Base-by-base conservation (phyloP, 2,888 invertebrate species). In the Archips xylosteana region DNA sequence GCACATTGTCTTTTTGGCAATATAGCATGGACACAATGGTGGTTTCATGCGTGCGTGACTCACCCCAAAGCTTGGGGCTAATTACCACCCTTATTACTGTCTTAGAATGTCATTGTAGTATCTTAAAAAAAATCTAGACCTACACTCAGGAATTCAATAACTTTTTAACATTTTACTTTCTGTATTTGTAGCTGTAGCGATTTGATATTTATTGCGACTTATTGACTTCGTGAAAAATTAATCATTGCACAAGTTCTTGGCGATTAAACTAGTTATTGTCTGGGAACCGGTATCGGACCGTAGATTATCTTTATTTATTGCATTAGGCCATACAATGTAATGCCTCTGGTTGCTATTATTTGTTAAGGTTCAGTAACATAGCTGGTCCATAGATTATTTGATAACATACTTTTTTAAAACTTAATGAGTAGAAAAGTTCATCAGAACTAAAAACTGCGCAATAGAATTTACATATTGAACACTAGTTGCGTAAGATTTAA, bases 291-390 rank as follows among this genome's bases (percentile, higher is more conserved):
- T 73, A 10, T 57, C 32, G 32, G 32, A 32, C 23, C 64, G 73
- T 64, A 73, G 63, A 73, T 73, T 59, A 69, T 73, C 68, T 63
- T 51, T 68, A 49, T 69, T 73, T 73, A 68, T 73, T 57, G 57
- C 15, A 57, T 15, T 13, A 8, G 23, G 8, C 9, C 45, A 9
- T 71, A 65, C 60, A 54, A 60, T 59, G 39, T 63, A 59, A 42
- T 42, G 42, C 47, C 47, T 65, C 49, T 47, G 63, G 47, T 60
- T 51, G 36, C 72, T 51, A 65, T 36, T 36, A 15, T 65, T 72
- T 69, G 42, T 49, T 59, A 49, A 63, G 32, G 59, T 49, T 32
- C 57, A 32, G 32, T 57, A 32, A 2, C 10, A 32, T 32, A 32
- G 9, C 51, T 51, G n/a, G 9, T 15, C 57, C 12, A 12, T 8